Base-by-base conservation (phyloP, 1,140 invertebrate species). In the Drosophila ironensis region DNA sequence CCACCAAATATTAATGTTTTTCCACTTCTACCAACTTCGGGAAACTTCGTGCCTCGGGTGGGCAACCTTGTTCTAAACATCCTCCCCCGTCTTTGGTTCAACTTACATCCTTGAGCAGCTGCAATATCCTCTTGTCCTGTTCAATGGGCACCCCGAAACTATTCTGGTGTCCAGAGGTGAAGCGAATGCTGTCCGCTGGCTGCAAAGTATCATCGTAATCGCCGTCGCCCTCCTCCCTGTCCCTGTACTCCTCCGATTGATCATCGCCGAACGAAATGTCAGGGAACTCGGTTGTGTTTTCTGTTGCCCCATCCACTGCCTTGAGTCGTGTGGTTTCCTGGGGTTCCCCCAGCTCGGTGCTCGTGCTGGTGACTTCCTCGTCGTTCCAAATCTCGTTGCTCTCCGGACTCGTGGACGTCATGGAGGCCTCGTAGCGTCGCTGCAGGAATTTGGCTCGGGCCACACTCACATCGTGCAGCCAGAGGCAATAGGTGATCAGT, bases 141-240 rank as follows among this genome's bases (percentile, higher is more conserved):
- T 93, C 92, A 17, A 93, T 92, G 48, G 92, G 92, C 28, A 93
- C 90, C 27, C 92, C 92, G 57, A 93, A 93, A 33, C 92, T 90
- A 63, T 93, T 93, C 60, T 92, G 92, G 86, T 93, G 92, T 7
- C 92, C 92, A 11, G 92, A 93, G 8, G 92, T 92, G 59, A 93
- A 93, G 22, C 91, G 90, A 37, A 91, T 86, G 11, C 88, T 80
- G 19, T 89, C 86, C 4, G 81, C 81, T 0, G 87, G 87, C 17
- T 76, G 14, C 61, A 88, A 47, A 6, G 75, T 57, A 24, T 89
- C 88, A 28, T 87, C 88, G 4, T 88, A 64, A 12, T 60, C 51
- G 4, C 16, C 52, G 17, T 66, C 48, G 16, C 66, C 38, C 11
- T 38, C 25, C 37, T 37, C 37, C 2, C 46, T 8, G 2, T 25